phyloP scores from a whole-genome alignment of 2,888 invertebrate genomes.

The Leptopilina drosophilae region DNA sequence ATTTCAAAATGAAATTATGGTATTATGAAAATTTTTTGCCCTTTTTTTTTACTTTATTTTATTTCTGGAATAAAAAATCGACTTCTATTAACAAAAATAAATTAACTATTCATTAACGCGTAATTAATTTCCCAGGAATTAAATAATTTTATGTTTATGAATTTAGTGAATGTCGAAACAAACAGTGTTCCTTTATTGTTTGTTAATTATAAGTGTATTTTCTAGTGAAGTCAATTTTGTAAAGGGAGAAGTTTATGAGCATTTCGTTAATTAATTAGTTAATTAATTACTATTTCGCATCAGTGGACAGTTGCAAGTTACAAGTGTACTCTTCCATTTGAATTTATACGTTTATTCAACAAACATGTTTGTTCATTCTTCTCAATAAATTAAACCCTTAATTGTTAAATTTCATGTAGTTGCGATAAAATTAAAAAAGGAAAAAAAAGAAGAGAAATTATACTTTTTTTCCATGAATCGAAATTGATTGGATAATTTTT shows the following conservation, averaged over 20 bases:
- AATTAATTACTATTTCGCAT: not conserved
- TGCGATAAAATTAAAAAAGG: not conserved
- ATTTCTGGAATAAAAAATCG: too few relatives aligned
- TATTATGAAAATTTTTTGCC: too few relatives aligned
- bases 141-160: too few relatives aligned
- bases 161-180: too few relatives aligned
- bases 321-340: not conserved
- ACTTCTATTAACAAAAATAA: too few relatives aligned
- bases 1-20: too few relatives aligned
- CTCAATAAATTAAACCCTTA: not conserved
- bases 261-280: constrained; percentile 13
- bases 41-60: too few relatives aligned
- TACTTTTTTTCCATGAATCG: too few relatives aligned
- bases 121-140: too few relatives aligned
- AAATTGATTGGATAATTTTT: too few relatives aligned
- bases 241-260: not conserved
- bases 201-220: not conserved
- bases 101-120: too few relatives aligned
- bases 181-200: not conserved
- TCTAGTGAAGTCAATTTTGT: not conserved
- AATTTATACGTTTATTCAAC: not conserved
- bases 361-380: not conserved
- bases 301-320: not conserved
- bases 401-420: not conserved
- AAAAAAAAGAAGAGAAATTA: not conserved